Conservation (phyloP, 1,140 invertebrate species). For the Neodiprion virginianus region DNA sequence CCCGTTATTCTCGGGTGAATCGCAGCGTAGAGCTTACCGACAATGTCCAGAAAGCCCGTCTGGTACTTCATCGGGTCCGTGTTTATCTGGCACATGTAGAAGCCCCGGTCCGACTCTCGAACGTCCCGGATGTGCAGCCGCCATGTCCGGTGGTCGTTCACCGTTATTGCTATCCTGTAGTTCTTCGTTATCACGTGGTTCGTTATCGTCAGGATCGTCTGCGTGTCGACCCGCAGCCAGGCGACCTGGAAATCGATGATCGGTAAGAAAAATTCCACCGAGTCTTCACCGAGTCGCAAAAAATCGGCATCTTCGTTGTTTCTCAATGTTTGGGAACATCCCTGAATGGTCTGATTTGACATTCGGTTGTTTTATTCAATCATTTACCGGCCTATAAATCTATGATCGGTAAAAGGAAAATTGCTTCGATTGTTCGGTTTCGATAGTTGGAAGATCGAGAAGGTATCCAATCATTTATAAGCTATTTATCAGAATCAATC, state of each 20-base stretch:
- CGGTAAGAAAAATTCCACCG: too few relatives aligned
- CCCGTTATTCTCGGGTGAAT: neutral
- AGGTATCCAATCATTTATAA: too few relatives aligned
- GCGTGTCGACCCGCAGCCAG: conserved; percentile 88
- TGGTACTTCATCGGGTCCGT: conserved; percentile 92
- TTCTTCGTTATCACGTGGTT: conserved; percentile 90
- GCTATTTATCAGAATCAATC: too few relatives aligned
- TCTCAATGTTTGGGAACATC: too few relatives aligned
- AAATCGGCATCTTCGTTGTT: too few relatives aligned
- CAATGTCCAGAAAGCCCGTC: conserved; percentile 86
- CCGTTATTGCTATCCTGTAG: conserved; percentile 80
- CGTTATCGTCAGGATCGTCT: conserved; percentile 90
- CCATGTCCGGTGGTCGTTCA: conserved; percentile 84
- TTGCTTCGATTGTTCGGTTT: too few relatives aligned
- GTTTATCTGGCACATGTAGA: conserved; percentile 92
- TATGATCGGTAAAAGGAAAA: too few relatives aligned
- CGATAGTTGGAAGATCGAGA: too few relatives aligned
- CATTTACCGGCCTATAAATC: too few relatives aligned
- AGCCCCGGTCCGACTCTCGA: conserved; percentile 77
- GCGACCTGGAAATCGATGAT: conserved; percentile 71
- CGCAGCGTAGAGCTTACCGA: conserved; percentile 68
- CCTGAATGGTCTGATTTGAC: too few relatives aligned
- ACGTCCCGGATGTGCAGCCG: conserved; percentile 84
- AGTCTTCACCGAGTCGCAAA: too few relatives aligned
- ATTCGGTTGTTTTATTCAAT: too few relatives aligned